A percentile compares a stretch with the other conserved stretches of the same genome.
phyloP scores from a whole-genome alignment of 2,113 vertebrate genomes.

The Pogona vitticeps region DNA sequence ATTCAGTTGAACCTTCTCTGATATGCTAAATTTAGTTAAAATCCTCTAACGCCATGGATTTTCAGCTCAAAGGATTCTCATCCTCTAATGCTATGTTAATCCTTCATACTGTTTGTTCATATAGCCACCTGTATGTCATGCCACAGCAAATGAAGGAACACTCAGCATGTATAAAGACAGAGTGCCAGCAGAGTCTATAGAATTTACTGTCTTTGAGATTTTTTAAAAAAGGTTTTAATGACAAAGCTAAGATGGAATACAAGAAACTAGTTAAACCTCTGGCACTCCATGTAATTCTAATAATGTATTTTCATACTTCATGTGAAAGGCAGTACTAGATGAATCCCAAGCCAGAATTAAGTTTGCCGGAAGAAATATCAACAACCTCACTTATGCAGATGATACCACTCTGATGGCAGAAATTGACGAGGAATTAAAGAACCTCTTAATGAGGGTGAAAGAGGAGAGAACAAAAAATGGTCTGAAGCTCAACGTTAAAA shows the following conservation, averaged over 20 bases:
- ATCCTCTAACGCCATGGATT: constrained; percentile 58
- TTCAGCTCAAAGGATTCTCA: constrained; percentile 51
- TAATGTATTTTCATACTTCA: no score
- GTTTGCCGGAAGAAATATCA: no score
- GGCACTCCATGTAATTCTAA: not conserved
- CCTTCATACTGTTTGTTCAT: constrained; percentile 13
- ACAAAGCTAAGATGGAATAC: not conserved
- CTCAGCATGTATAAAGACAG: not conserved
- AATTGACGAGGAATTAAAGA: no score
- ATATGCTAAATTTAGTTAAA: constrained; percentile 56
- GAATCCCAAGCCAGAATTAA: no score
- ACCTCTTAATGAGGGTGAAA: no score
- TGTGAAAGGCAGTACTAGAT: no score
- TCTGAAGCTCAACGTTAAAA: no score
- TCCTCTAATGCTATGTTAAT: constrained; percentile 55
- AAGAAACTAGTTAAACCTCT: not conserved
- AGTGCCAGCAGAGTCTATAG: not conserved
- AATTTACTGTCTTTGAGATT: not conserved
- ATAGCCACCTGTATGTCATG: constrained; percentile 20
- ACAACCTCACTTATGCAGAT: no score
- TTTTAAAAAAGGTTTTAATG: not conserved
- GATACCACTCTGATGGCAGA: no score
- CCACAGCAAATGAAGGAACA: not conserved
- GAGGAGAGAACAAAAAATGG: no score
- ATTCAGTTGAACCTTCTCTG: constrained; percentile 46